Percentiles rank a stretch among this genome's conserved stretches.
Evolutionary conservation across 2,888 invertebrate species (phyloP).

Genomic region (Meteorus colon): DNA sequence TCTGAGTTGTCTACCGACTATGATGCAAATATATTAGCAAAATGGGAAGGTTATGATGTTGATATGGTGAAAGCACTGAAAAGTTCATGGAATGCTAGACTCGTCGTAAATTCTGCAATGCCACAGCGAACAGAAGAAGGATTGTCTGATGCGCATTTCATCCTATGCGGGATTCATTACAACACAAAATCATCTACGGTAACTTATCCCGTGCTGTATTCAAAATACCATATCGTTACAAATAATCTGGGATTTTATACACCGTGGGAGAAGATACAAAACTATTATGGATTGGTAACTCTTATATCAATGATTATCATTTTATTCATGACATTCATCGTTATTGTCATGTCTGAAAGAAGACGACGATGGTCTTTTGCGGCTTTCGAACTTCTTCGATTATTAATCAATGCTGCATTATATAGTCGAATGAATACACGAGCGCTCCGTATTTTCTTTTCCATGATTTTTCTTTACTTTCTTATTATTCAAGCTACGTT

Average conservation of each 20-base stretch:
- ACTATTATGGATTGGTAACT: constrained; percentile 16
- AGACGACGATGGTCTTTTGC: neutral
- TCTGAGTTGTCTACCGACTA: neutral
- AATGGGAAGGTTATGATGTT: neutral
- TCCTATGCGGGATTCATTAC: neutral
- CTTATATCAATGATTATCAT: neutral
- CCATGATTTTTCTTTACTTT: constrained; percentile 23
- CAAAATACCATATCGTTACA: neutral
- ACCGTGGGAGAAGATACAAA: constrained; percentile 21
- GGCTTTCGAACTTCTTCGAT: constrained; percentile 5
- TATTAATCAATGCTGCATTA: neutral
- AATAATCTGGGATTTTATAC: constrained; percentile 5
- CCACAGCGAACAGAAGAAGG: too few species aligned
- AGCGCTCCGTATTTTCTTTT: constrained; percentile 1
- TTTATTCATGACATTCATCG: constrained; percentile 8
- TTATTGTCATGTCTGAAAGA: neutral
- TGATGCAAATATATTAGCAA: neutral
- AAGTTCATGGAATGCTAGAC: neutral
- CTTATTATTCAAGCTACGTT: constrained; percentile 19
- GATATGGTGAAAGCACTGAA: neutral
- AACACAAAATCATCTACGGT: too few species aligned
- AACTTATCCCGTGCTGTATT: neutral
- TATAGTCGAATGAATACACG: neutral
- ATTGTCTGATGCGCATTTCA: neutral
- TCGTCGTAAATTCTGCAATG: too few species aligned